phyloP scores from a whole-genome alignment of 2,113 vertebrate genomes.

The Catharus fuscescens region DNA sequence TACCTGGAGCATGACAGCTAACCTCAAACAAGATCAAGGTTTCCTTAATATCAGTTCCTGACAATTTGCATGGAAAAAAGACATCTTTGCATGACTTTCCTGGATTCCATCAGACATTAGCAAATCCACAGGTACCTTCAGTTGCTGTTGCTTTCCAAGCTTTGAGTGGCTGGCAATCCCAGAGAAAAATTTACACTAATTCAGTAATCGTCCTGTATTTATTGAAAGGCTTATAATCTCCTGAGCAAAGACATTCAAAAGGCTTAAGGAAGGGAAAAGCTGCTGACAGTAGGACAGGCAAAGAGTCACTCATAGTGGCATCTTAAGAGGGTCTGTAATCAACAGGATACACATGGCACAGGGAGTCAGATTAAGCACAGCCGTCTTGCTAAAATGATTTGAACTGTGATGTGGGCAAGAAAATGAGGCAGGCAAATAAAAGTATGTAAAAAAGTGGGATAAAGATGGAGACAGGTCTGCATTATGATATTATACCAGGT shows the following conservation, averaged over 20 bases:
- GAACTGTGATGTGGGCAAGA: slow-evolving; percentile 11
- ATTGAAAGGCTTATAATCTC: slow-evolving; percentile 54
- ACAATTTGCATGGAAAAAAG: background rate
- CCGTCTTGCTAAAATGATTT: slow-evolving; percentile 6
- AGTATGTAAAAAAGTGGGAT: background rate
- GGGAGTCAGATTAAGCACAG: slow-evolving; percentile 54
- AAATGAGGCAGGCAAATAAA: slow-evolving; percentile 57
- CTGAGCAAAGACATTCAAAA: slow-evolving; percentile 54
- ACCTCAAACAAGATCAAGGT: background rate
- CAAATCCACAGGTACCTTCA: background rate
- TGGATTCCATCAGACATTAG: background rate
- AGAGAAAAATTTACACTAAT: slow-evolving; percentile 61
- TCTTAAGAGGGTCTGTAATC: slow-evolving; percentile 70
- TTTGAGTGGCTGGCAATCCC: background rate
- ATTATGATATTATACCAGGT: slow-evolving; percentile 34
- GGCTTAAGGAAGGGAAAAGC: slow-evolving; percentile 63
- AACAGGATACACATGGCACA: slow-evolving; percentile 46
- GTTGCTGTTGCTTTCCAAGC: background rate
- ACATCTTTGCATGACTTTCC: background rate
- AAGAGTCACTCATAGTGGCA: slow-evolving; percentile 59
- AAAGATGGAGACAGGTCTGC: slow-evolving; percentile 16
- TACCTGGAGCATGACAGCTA: background rate
- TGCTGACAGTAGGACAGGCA: slow-evolving; percentile 58
- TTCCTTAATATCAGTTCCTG: background rate
- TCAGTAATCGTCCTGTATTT: slow-evolving; percentile 50